phyloP scores from a whole-genome alignment of 2,113 vertebrate species.

The Leptobrachium ailaonicum region DNA sequence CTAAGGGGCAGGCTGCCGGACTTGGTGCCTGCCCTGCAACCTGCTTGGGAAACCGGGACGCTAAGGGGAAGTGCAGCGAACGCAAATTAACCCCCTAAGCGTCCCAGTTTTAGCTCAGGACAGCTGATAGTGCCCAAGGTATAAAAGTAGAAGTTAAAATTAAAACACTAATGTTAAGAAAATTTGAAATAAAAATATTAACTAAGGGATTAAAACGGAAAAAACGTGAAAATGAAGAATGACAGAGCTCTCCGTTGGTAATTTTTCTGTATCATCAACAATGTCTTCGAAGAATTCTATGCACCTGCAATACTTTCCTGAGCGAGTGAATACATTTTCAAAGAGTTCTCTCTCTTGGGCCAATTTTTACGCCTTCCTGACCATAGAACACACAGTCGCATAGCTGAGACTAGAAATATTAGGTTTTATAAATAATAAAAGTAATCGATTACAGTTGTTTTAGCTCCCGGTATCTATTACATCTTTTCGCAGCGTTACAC shows the following conservation, averaged over 20 bases:
- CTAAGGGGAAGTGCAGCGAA: too few relatives aligned
- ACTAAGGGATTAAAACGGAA: constrained; percentile 22
- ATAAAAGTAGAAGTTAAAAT: constrained; percentile 2
- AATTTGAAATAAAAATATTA: constrained; percentile 6
- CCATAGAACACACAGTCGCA: constrained; percentile 41
- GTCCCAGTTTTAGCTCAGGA: too few relatives aligned
- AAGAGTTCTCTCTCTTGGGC: constrained; percentile 24
- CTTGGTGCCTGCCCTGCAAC: too few relatives aligned
- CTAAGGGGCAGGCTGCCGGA: too few relatives aligned
- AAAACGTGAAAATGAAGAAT: constrained; percentile 17
- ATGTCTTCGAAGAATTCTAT: constrained; percentile 29
- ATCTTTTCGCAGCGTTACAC: background rate
- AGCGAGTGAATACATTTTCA: constrained; percentile 39
- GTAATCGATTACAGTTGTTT: constrained; percentile 20
- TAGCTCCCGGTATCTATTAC: background rate
- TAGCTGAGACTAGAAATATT: constrained; percentile 47
- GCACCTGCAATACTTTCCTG: constrained; percentile 48
- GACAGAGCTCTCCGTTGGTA: background rate
- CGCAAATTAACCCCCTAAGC: too few relatives aligned
- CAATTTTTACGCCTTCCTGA: constrained; percentile 49
- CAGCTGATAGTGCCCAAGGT: too few relatives aligned
- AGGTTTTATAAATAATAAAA: constrained; percentile 42
- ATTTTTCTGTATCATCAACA: constrained; percentile 40
- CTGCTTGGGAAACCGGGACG: too few relatives aligned
- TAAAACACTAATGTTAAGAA: constrained; percentile 1